A percentile compares a stretch with the other conserved stretches of the same genome.
phyloP scores from a whole-genome alignment of 2,888 invertebrate genomes.

The Callinectes sapidus region DNA sequence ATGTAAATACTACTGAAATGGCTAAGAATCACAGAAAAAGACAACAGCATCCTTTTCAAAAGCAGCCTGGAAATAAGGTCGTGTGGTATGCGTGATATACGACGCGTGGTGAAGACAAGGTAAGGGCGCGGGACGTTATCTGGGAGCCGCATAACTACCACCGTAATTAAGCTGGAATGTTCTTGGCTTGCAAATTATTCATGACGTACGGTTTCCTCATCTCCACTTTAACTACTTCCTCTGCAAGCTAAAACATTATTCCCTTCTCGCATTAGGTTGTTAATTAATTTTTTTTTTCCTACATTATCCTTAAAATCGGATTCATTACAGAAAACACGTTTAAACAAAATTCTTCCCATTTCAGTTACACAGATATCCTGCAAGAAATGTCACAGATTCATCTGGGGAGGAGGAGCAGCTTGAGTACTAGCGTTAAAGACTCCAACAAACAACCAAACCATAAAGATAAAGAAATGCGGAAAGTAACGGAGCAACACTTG shows the following conservation, averaged over 20 bases:
- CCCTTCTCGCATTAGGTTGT: neutral
- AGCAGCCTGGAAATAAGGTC: neutral
- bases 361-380: no score
- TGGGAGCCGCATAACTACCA: neutral
- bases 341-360: no score
- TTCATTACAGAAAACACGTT: neutral
- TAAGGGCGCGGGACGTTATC: neutral
- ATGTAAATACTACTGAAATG: no score
- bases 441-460: no score
- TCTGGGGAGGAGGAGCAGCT: no score
- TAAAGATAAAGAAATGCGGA: no score
- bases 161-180: neutral
- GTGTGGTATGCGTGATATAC: neutral
- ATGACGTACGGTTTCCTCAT: neutral
- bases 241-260: neutral
- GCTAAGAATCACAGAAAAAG: no score
- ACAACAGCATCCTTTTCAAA: no score
- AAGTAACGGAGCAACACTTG: no score
- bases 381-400: no score
- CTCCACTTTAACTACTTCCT: neutral
- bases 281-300: neutral
- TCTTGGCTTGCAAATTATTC: neutral
- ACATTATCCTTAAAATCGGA: neutral
- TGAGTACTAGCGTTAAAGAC: no score
- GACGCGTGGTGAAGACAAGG: neutral